Base-by-base conservation (phyloP, 2,888 invertebrate genomes). In the Euzetes globulus region DNA sequence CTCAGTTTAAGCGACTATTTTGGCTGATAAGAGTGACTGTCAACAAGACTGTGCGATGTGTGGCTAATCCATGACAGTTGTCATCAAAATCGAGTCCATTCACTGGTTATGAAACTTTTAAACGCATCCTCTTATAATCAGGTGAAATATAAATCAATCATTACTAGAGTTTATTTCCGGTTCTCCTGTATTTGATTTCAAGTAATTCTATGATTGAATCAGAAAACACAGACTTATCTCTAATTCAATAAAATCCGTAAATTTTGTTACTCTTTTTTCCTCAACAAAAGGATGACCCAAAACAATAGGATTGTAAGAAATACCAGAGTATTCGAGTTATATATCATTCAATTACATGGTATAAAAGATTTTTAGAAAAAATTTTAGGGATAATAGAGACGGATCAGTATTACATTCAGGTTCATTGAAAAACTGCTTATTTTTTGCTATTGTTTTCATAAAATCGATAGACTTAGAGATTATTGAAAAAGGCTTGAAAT, bases 91-190 rank as follows among this genome's bases (percentile, higher is more conserved):
- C 15, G 45, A 41, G 68, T 68, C 19, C 68, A 68, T 68, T 37
- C 41, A 45, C 68, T 68, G 68, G 60, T 60, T 27, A 68, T 68
- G 68, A 68, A 68, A 68, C 41, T 41, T 9, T 68, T 68, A 68
- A 68, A 68, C 68, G 19, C 22, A 13, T 68, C 68, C 22, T 63
- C 33, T 4, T 41, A 68, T 68, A 68, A 45, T 41, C 37, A 68
- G 68, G 68, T 68, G 37, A 68, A 22, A 11, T 3, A 60, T 58
- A 58, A 27, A 6, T 17, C 1, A 27, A 27, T 27, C 7, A 5
- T 27, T 15, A 58, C n/a, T n/a, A n/a, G n/a, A 27, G 7, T 58
- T 3, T 58, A 27, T 27, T 58, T 11, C n/a, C 19, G 22, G 6
- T 25, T 58, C 27, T 11, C n/a, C 50, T n/a, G 4, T 19, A n/a